A percentile compares a stretch with the other conserved stretches of the same genome.
These are phyloP conservation scores for Cercopithecus mona DNA, from an alignment of 2,113 vertebrate genomes.

Conservation along the genomic window DNA sequence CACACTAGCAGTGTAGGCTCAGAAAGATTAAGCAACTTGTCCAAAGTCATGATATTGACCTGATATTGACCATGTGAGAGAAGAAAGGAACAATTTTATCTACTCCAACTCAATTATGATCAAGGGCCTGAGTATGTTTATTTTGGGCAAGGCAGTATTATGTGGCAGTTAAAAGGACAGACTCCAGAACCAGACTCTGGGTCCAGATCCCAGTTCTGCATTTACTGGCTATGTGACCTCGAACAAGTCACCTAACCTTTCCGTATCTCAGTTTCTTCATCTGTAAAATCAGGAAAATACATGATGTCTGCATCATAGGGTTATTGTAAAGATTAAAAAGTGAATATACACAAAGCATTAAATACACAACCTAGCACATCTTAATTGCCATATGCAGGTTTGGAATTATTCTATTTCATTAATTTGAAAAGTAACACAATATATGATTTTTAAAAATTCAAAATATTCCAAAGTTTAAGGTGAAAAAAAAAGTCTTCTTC, in stretches of 20 bases:
- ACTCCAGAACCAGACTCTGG: not conserved
- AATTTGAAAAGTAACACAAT: slow-evolving; percentile 30
- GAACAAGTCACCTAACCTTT: not conserved
- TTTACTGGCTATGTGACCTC: slow-evolving; percentile 23
- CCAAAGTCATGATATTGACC: not conserved
- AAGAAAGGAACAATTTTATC: not conserved
- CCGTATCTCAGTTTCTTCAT: slow-evolving; percentile 13
- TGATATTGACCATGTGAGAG: not conserved
- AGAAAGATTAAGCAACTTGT: not conserved
- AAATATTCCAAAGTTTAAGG: not conserved
- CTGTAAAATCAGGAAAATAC: slow-evolving; percentile 16
- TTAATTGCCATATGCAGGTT: not conserved
- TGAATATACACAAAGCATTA: not conserved
- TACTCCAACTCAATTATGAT: not conserved
- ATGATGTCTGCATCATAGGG: not conserved
- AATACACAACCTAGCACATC: not conserved
- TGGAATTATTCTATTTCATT: slow-evolving; percentile 17
- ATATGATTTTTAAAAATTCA: not conserved
- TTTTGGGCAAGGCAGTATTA: not conserved
- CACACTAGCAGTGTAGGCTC: not conserved
- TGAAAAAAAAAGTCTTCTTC: not conserved
- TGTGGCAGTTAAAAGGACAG: not conserved
- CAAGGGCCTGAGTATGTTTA: not conserved
- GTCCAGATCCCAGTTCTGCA: not conserved
- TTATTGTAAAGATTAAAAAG: not conserved